These are phyloP conservation scores for Hololepta plana DNA, from an alignment of 2,888 invertebrate genomes.

Conservation along the genomic window DNA sequence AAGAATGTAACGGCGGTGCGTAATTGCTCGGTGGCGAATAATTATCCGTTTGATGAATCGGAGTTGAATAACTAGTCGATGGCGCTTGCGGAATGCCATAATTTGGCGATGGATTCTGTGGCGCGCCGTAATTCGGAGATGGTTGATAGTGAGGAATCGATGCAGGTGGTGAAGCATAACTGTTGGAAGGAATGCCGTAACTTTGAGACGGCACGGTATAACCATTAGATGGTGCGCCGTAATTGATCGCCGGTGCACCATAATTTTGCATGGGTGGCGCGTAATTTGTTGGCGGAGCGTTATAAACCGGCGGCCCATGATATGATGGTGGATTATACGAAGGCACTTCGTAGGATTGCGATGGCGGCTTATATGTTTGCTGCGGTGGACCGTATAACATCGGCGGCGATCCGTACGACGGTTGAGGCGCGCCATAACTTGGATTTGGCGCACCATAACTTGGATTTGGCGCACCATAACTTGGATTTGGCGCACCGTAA, in stretches of 20 bases:
- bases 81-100: constrained; percentile 10
- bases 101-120: no score
- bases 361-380: constrained; percentile 4
- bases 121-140: constrained; percentile 4
- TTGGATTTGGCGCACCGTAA: constrained; percentile 9
- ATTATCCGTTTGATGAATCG: constrained; percentile 2
- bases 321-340: no score
- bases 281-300: no score
- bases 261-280: no score
- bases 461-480: constrained; percentile 12
- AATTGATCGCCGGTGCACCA: no score
- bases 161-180: no score
- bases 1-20: constrained; percentile 6
- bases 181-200: no score
- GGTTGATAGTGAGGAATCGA: constrained; percentile 10
- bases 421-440: constrained; percentile 11
- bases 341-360: no score
- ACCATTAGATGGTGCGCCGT: no score
- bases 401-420: constrained; percentile 12
- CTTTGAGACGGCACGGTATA: no score
- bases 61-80: constrained; percentile 2
- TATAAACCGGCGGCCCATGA: no score
- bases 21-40: constrained; percentile 6
- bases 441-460: constrained; percentile 11
- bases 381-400: constrained; percentile 7